A percentile compares a stretch with the other conserved stretches of the same genome.
Evolutionary conservation across 1,140 invertebrate genomes (phyloP).

Genomic region (Daktulosphaira vitifoliae): DNA sequence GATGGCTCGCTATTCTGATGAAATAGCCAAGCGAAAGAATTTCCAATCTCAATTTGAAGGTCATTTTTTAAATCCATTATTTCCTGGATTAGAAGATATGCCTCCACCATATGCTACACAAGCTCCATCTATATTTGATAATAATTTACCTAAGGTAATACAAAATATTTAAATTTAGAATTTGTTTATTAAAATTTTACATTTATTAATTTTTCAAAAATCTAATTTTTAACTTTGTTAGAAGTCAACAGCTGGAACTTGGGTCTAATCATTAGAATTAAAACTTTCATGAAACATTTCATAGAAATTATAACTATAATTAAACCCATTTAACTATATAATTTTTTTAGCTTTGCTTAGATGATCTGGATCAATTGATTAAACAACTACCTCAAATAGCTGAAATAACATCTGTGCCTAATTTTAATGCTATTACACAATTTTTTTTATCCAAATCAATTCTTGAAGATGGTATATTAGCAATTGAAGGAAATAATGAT

Average conservation of each 20-base stretch:
- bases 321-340: not conserved
- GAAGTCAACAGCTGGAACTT: too few relatives aligned
- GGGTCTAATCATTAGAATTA: too few relatives aligned
- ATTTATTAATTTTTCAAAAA: too few relatives aligned
- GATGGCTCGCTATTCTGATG: conserved; percentile 64
- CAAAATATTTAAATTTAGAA: not conserved
- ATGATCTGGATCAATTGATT: conserved; percentile 24
- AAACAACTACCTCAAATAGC: conserved; percentile 14
- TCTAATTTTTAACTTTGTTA: too few relatives aligned
- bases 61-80: conserved; percentile 77
- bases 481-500: conserved; percentile 14
- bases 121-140: conserved; percentile 65
- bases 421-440: conserved; percentile 22
- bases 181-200: too few relatives aligned
- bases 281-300: too few relatives aligned
- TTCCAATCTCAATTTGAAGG: conserved; percentile 69
- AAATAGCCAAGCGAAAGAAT: conserved; percentile 57
- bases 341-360: conserved; percentile 19
- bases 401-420: conserved; percentile 6
- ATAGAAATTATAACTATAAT: too few relatives aligned
- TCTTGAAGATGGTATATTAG: conserved; percentile 19
- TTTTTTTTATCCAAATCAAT: conserved; percentile 28
- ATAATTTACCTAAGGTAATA: conserved; percentile 57
- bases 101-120: conserved; percentile 77
- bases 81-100: conserved; percentile 77